Evolutionary conservation across 1,140 invertebrate genomes (phyloP).

Genomic region (Spodoptera litura): DNA sequence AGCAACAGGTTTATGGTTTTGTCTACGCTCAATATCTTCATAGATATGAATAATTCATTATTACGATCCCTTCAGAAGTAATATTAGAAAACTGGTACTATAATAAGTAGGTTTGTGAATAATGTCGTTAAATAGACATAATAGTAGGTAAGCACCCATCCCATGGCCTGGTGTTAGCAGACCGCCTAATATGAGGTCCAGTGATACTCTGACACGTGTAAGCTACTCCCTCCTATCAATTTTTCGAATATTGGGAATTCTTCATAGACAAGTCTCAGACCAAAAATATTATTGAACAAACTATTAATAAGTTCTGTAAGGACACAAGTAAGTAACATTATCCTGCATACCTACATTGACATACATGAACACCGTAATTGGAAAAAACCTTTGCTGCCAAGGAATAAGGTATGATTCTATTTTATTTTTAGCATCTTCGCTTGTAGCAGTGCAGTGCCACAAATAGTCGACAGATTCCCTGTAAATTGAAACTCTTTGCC

Average conservation of each 20-base stretch:
- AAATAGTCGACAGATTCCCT: conserved; percentile 5
- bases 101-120: conserved; percentile 2
- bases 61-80: background rate
- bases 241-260: too few species aligned
- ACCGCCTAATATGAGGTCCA: too few species aligned
- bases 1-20: conserved; percentile 27
- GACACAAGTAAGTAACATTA: too few species aligned
- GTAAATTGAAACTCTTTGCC: conserved; percentile 18
- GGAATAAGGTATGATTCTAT: background rate
- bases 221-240: too few species aligned
- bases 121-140: background rate
- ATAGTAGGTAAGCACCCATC: background rate
- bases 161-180: too few species aligned
- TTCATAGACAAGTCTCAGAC: too few species aligned
- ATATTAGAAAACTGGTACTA: background rate
- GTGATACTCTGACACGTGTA: too few species aligned
- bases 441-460: conserved; percentile 2
- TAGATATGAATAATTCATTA: conserved; percentile 29
- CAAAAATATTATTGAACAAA: too few species aligned
- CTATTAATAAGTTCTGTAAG: too few species aligned
- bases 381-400: too few species aligned
- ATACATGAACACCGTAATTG: too few species aligned
- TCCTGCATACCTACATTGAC: too few species aligned
- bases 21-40: conserved; percentile 28
- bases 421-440: background rate